Conservation (phyloP, 2,797 vertebrate species). For the Coracias cyanogaster region DNA sequence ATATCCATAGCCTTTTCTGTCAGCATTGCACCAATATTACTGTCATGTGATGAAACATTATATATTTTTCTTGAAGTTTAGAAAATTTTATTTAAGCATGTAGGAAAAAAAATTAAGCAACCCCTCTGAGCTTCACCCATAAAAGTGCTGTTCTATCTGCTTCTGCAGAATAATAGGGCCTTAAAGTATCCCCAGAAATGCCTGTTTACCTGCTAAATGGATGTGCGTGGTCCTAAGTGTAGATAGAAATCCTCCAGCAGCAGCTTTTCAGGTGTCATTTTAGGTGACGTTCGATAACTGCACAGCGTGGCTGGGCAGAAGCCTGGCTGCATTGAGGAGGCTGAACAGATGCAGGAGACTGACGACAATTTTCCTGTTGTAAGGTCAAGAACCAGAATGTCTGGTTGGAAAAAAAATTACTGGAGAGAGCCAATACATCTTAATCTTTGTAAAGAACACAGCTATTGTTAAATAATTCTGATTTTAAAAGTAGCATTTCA, state of each 20-base stretch:
- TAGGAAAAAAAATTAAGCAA: slow-evolving; percentile 10
- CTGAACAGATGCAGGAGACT: background rate
- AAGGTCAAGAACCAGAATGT: background rate
- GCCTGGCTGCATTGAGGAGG: background rate
- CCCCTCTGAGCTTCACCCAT: background rate
- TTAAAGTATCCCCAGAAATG: background rate
- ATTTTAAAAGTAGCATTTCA: background rate
- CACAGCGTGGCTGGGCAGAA: background rate
- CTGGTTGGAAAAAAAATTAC: background rate
- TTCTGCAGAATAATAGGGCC: slow-evolving; percentile 21
- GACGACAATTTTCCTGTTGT: background rate
- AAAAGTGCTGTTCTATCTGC: background rate
- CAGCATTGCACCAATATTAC: background rate
- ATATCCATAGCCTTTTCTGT: background rate
- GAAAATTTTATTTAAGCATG: slow-evolving; percentile 1
- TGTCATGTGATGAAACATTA: background rate
- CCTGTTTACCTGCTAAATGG: background rate
- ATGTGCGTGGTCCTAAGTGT: background rate
- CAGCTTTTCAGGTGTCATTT: background rate
- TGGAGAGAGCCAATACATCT: background rate
- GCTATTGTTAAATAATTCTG: background rate
- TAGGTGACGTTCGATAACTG: background rate
- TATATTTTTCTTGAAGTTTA: background rate
- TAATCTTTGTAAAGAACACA: background rate
- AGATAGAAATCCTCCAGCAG: background rate